Conservation (phyloP, 2,888 invertebrate genomes). For the Cosmopolites sordidus region DNA sequence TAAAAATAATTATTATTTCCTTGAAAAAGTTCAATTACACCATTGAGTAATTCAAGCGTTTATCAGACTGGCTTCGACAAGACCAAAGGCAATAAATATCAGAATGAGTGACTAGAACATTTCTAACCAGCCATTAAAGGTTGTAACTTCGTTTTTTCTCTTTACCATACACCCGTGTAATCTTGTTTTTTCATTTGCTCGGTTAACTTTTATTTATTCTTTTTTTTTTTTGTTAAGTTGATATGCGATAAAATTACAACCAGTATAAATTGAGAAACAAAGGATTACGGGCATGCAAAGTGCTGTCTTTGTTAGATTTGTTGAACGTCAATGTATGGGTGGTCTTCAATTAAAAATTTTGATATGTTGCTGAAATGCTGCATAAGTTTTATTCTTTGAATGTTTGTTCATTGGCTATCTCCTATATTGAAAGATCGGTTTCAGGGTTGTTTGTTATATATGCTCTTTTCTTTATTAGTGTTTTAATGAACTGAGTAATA, state of each 20-base stretch:
- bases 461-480: too few relatives aligned
- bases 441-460: too few relatives aligned
- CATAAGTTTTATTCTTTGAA: too few relatives aligned
- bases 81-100: constrained; percentile 11
- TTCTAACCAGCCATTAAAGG: constrained; percentile 15
- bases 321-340: constrained; percentile 8
- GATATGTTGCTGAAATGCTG: too few relatives aligned
- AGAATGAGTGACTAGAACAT: constrained; percentile 11
- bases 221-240: background rate
- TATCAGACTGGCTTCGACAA: background rate
- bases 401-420: too few relatives aligned
- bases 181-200: constrained; percentile 4
- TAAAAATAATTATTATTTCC: too few relatives aligned
- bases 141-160: constrained; percentile 16
- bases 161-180: constrained; percentile 6
- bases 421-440: too few relatives aligned
- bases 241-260: background rate
- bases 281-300: background rate
- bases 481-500: too few relatives aligned
- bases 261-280: background rate
- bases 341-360: constrained; percentile 13
- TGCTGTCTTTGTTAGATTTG: constrained; percentile 4
- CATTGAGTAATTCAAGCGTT: background rate
- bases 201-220: background rate
- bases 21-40: too few relatives aligned